Evolutionary conservation across 2,113 vertebrate species (phyloP).

Genomic region (Clarias magur): DNA sequence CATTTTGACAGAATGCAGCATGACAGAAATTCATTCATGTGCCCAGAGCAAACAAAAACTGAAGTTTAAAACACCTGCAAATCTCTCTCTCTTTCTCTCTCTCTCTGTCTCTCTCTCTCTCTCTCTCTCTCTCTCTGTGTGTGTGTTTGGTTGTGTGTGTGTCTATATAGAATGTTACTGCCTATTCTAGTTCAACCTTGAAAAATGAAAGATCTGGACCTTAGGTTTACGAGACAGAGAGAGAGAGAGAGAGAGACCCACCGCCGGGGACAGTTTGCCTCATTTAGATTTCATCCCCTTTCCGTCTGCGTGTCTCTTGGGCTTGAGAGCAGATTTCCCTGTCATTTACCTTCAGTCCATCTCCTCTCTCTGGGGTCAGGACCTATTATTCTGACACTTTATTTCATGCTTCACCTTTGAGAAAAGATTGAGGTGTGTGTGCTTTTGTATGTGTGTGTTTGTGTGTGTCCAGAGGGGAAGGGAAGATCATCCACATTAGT

Average conservation of each 20-base stretch:
- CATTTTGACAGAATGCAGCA: neutral
- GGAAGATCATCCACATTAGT: slow-evolving; percentile 1
- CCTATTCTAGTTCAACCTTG: neutral
- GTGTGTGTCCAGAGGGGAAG: neutral
- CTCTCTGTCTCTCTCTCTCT: too few species aligned
- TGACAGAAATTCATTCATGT: neutral
- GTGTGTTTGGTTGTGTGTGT: neutral
- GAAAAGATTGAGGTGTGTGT: slow-evolving; percentile 36
- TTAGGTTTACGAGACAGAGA: neutral
- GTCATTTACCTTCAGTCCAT: slow-evolving; percentile 31
- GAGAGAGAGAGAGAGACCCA: neutral
- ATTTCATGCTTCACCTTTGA: slow-evolving; percentile 31
- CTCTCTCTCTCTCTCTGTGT: too few species aligned
- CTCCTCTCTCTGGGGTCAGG: slow-evolving; percentile 28
- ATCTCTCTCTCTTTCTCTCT: too few species aligned
- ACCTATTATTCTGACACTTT: slow-evolving; percentile 44
- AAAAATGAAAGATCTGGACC: neutral
- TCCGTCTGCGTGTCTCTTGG: neutral
- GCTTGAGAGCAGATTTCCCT: slow-evolving; percentile 15
- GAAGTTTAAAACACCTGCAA: neutral
- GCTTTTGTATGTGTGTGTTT: slow-evolving; percentile 20
- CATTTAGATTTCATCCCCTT: slow-evolving; percentile 44
- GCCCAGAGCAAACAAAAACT: neutral
- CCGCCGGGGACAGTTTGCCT: slow-evolving; percentile 36
- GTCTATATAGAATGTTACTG: neutral